A percentile compares a stretch with the other conserved stretches of the same genome.
These are phyloP conservation scores for Pheosia gnoma DNA, from an alignment of 2,888 invertebrate species.

Conservation along the genomic window DNA sequence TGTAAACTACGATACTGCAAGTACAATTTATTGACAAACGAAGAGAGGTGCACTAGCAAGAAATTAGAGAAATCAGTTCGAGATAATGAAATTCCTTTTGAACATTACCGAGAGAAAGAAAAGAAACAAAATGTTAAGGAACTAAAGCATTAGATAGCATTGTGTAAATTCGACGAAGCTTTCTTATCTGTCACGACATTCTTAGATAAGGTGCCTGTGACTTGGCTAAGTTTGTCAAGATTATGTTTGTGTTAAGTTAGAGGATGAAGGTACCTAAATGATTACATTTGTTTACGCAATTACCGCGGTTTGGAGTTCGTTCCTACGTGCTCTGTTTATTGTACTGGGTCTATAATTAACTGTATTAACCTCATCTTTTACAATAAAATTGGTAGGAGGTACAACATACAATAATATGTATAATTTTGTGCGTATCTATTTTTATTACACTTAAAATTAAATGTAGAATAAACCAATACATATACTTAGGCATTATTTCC, in stretches of 20 bases:
- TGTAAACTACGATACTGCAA: conserved; percentile 54
- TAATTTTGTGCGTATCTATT: too few species aligned
- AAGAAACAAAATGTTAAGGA: conserved; percentile 46
- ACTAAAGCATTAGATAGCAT: conserved; percentile 19
- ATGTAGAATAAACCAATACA: too few species aligned
- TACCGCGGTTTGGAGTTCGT: neutral
- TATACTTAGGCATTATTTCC: too few species aligned
- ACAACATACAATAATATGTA: neutral
- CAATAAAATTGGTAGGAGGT: neutral
- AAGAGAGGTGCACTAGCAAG: conserved; percentile 44
- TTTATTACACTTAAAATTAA: too few species aligned
- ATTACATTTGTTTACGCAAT: neutral
- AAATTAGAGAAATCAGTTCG: conserved; percentile 24
- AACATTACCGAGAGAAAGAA: conserved; percentile 50
- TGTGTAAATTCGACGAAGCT: conserved; percentile 14
- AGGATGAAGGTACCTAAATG: conserved; percentile 9
- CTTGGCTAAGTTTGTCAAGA: conserved; percentile 17
- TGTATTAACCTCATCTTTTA: neutral
- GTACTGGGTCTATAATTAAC: neutral
- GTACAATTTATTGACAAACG: conserved; percentile 53
- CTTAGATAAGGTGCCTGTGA: conserved; percentile 27
- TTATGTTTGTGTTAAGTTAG: conserved; percentile 18
- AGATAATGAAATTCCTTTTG: conserved; percentile 29
- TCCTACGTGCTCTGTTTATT: neutral
- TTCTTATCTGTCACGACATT: conserved; percentile 32